Evolutionary conservation across 2,888 invertebrate species (phyloP), one percentile per base, ranked within the genome.

Genomic region (Agonum fuliginosum): DNA sequence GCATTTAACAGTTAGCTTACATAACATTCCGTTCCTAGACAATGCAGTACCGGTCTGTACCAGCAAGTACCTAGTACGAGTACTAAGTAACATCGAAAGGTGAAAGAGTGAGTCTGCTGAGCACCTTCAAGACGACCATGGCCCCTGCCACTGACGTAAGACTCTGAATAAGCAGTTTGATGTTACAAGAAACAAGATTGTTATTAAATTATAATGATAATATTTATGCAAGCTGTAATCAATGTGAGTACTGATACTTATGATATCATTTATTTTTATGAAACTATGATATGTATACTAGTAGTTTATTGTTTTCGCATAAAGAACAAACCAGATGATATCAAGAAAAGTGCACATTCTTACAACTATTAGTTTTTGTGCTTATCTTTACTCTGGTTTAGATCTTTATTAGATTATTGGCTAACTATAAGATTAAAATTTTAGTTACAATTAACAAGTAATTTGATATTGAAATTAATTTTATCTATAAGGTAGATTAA

Each of bases 1-100:
- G 19, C 30, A 62, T 17, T 62, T 46, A 17, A 27, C 58, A 27
- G 58, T 62, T 62, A 62, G 30, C 34, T 62, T 62, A 30, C 58
- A 62, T 62, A 62, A 62, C 58, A 62, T 54, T 54, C 54, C 54
- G 54, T 54, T 54, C 24, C 30, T 62, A 62, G 30, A 62, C 58
- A 62, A 62, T 62, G 58, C 58, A 30, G 17, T 17, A 54, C 27
- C 24, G 5, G n/a, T 22, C 17, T 30, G 58, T 62, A 62, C 58
- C 58, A 62, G 27, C 27, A 6, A 14, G 58, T 62, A 62, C 58
- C 58, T 62, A 62, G 58, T 20, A 62, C 58, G 54, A 54, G 58
- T 46, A 46, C 30, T 4, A 5, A 54, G 48, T 54, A 27, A 17
- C 27, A 27, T 20, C 24, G 54, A 54, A 54, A 54, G 54, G 54